Percentiles rank a stretch among this genome's conserved stretches.
Conservation (phyloP, 1,140 invertebrate species). For the Monomorium pharaonis region DNA sequence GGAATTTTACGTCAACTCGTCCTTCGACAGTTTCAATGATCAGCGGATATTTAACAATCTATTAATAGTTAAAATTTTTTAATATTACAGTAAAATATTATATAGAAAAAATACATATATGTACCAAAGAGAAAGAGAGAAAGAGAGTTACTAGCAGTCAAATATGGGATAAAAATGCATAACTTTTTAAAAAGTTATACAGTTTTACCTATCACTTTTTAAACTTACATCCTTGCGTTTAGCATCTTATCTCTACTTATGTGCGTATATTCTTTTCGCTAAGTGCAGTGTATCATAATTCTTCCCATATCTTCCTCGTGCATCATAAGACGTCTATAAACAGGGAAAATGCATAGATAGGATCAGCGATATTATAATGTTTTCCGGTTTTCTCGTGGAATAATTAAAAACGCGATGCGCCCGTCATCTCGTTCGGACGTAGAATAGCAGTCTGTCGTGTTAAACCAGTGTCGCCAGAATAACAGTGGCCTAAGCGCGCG, state of each 20-base stretch:
- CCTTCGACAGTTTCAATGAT: background rate
- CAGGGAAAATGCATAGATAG: background rate
- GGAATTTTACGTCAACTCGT: background rate
- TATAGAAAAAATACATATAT: too few species aligned
- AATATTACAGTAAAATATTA: background rate
- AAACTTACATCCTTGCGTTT: background rate
- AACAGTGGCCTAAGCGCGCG: background rate
- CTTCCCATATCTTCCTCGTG: background rate
- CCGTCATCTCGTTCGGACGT: background rate
- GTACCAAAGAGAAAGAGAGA: background rate
- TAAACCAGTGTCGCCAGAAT: constrained; percentile 18
- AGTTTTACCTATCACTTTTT: background rate
- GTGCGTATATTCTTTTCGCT: background rate
- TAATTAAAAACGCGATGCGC: background rate
- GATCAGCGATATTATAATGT: background rate
- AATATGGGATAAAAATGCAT: background rate
- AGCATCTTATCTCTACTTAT: background rate
- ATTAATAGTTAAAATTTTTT: background rate
- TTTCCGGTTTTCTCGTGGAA: background rate
- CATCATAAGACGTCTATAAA: too few species aligned
- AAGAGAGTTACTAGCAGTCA: background rate
- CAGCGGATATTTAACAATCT: background rate
- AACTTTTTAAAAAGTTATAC: background rate
- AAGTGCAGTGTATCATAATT: background rate
- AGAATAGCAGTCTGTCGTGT: background rate